A percentile compares a stretch with the other conserved stretches of the same genome.
phyloP scores from a whole-genome alignment of 1,140 invertebrate species.

The Steinernema feltiae region DNA sequence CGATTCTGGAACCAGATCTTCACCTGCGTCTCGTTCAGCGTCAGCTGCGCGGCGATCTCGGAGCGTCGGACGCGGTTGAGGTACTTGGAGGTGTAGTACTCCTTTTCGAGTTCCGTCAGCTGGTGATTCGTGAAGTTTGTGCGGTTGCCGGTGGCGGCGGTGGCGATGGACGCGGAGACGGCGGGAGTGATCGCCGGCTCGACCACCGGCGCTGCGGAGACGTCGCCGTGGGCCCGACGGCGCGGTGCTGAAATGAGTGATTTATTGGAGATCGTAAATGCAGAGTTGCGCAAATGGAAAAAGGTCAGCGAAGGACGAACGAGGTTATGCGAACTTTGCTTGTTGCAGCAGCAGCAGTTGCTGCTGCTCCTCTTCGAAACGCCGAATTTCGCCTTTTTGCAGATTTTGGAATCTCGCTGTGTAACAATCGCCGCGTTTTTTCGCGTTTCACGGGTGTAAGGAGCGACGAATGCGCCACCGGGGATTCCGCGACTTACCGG shows the following conservation, averaged over 20 bases:
- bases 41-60: constrained; percentile 89
- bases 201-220: background rate
- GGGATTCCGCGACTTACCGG: constrained; percentile 1
- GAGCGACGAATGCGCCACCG: background rate
- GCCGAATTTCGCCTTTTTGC: too few species aligned
- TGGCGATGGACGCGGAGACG: background rate
- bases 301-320: background rate
- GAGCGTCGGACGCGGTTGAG: constrained; percentile 87
- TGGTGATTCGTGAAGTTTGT: constrained; percentile 99
- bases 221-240: background rate
- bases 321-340: background rate
- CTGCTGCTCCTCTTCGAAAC: too few species aligned
- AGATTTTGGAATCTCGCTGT: background rate
- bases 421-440: background rate
- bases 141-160: constrained; percentile 59
- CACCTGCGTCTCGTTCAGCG: constrained; percentile 89
- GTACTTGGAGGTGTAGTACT: constrained; percentile 99
- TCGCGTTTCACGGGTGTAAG: background rate
- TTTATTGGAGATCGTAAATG: constrained; percentile 5
- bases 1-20: constrained; percentile 70
- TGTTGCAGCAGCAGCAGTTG: background rate
- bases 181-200: background rate
- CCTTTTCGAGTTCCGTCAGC: constrained; percentile 89
- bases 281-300: constrained; percentile 12
- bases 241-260: background rate